Evolutionary conservation across 2,797 vertebrate species (phyloP).

Genomic region (Gallirallus australis): DNA sequence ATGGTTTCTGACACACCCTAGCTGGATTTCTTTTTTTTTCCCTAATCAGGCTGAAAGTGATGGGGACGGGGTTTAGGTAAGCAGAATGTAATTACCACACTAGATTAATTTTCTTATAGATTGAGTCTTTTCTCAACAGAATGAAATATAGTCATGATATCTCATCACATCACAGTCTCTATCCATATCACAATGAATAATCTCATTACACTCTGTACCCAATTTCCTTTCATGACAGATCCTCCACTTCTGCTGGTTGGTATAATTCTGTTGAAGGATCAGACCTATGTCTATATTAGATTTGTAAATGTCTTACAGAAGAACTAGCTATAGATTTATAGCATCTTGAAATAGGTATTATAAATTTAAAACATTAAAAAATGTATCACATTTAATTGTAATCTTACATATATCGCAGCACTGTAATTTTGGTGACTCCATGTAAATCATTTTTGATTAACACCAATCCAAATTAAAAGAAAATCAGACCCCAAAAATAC

Average conservation of each 20-base stretch:
- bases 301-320: background rate
- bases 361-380: background rate
- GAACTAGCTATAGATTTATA: background rate
- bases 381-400: background rate
- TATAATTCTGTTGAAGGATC: background rate
- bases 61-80: background rate
- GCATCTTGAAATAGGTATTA: background rate
- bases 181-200: conserved; percentile 18
- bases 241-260: background rate
- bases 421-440: background rate
- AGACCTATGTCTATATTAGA: background rate
- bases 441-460: background rate
- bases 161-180: background rate
- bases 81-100: background rate
- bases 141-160: conserved; percentile 39
- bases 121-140: conserved; percentile 31
- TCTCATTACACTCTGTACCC: conserved; percentile 5
- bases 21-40: background rate
- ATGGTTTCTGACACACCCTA: background rate
- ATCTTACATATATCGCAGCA: background rate
- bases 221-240: conserved; percentile 54
- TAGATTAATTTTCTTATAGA: conserved; percentile 23
- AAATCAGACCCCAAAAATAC: background rate
- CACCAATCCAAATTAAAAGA: background rate
- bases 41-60: background rate